phyloP scores from a whole-genome alignment of 2,113 vertebrate species.

The Psilopsiagon aurifrons region DNA sequence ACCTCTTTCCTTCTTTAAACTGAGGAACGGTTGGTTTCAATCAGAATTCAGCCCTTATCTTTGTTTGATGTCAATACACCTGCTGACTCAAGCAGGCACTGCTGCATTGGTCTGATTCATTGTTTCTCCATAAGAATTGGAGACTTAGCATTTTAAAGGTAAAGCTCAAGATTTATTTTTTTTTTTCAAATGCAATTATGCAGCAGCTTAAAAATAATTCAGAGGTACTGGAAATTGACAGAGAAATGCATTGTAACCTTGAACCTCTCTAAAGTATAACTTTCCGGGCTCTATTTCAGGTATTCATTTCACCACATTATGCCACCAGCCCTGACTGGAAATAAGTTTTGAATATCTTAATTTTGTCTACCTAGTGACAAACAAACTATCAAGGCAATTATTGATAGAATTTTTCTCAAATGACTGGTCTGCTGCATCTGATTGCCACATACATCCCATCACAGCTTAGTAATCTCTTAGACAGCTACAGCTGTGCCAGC shows the following conservation, averaged over 20 bases:
- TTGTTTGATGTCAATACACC: not conserved
- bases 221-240: not conserved
- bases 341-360: not conserved
- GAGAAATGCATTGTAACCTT: not conserved
- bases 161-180: not conserved
- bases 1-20: not conserved
- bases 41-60: not conserved
- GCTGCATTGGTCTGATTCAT: not conserved
- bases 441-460: not conserved
- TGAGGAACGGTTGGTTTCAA: not conserved
- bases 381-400: not conserved
- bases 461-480: not conserved
- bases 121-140: not conserved
- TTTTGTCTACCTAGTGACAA: not conserved
- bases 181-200: not conserved
- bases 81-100: not conserved
- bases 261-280: not conserved
- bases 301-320: not conserved
- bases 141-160: not conserved
- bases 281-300: not conserved
- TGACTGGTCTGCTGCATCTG: not conserved
- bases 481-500: constrained; percentile 38
- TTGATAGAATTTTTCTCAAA: not conserved
- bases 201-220: not conserved
- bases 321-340: not conserved